Percentiles rank a stretch among this genome's conserved stretches.
Evolutionary conservation across 2,113 vertebrate genomes (phyloP).

Genomic region (Datnioides undecimradiatus): DNA sequence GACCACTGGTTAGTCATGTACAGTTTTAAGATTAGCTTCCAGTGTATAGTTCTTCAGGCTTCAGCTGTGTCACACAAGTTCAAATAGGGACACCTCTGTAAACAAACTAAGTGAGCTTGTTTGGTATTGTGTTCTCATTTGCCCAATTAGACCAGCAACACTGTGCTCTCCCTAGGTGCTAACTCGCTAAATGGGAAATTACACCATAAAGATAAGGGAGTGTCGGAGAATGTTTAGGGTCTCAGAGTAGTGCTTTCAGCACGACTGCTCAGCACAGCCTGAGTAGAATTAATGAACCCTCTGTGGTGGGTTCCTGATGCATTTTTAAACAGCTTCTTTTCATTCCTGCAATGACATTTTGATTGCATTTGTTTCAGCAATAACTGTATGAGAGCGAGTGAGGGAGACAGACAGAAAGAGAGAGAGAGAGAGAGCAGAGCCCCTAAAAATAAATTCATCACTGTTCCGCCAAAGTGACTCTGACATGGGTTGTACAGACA

Average conservation of each 20-base stretch:
- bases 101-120: conserved; percentile 66
- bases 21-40: conserved; percentile 3
- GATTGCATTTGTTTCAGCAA: conserved; percentile 81
- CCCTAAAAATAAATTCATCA: conserved; percentile 78
- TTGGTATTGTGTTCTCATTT: conserved; percentile 74
- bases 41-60: conserved; percentile 14
- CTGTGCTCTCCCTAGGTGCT: conserved; percentile 74
- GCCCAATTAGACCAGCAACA: conserved; percentile 76
- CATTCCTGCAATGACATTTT: conserved; percentile 81
- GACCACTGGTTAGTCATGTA: neutral
- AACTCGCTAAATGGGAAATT: conserved; percentile 81
- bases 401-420: conserved; percentile 53
- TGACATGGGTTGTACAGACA: conserved; percentile 74
- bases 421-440: conserved; percentile 29
- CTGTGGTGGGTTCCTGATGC: conserved; percentile 73
- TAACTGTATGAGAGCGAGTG: conserved; percentile 62
- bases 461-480: conserved; percentile 71
- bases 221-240: conserved; percentile 75
- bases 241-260: conserved; percentile 73
- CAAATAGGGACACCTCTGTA: conserved; percentile 58
- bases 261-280: conserved; percentile 70
- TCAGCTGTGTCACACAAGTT: conserved; percentile 28
- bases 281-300: conserved; percentile 80
- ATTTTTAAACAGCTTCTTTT: conserved; percentile 82
- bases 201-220: conserved; percentile 82